Evolutionary conservation across 37 sponge, comb jelly and placozoan genomes (phyloP).

Genomic region (Spongilla lacustris): DNA sequence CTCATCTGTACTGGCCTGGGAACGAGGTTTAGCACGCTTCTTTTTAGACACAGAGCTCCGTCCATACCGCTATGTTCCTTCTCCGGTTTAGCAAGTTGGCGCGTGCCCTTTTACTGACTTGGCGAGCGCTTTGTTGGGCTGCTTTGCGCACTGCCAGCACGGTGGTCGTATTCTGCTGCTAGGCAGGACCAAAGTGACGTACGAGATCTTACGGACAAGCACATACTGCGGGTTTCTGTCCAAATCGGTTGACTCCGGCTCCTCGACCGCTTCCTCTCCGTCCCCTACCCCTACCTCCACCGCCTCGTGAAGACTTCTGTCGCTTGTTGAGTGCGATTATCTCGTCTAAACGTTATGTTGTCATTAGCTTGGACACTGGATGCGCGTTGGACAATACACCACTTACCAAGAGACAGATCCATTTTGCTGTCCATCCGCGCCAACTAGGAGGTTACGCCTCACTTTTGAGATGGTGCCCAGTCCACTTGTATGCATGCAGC

Average conservation of each 20-base stretch:
- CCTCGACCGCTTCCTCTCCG: slow-evolving; percentile 13
- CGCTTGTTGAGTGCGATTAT: slow-evolving; percentile 40
- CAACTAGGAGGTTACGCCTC: not conserved
- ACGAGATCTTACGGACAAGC: not conserved
- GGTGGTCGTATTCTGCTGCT: not conserved
- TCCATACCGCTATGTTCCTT: not conserved
- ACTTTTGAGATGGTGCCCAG: not conserved
- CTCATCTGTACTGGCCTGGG: not conserved
- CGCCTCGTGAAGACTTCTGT: not conserved
- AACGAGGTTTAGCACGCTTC: not conserved
- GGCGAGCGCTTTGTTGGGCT: not conserved
- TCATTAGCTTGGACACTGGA: not conserved
- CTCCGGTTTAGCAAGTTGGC: not conserved
- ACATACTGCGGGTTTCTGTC: not conserved
- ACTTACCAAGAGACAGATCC: not conserved
- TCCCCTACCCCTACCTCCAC: not conserved
- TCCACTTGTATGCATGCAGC: not conserved
- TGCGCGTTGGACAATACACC: not conserved
- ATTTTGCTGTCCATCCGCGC: not conserved
- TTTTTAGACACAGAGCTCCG: not conserved
- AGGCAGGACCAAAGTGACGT: not conserved
- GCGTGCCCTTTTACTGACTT: not conserved
- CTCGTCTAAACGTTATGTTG: slow-evolving; percentile 8
- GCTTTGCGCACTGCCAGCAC: not conserved
- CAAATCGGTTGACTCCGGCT: not conserved